A percentile compares a stretch with the other conserved stretches of the same genome.
Conservation (phyloP, 2,888 invertebrate genomes). For the Enchytraeus crypticus region DNA sequence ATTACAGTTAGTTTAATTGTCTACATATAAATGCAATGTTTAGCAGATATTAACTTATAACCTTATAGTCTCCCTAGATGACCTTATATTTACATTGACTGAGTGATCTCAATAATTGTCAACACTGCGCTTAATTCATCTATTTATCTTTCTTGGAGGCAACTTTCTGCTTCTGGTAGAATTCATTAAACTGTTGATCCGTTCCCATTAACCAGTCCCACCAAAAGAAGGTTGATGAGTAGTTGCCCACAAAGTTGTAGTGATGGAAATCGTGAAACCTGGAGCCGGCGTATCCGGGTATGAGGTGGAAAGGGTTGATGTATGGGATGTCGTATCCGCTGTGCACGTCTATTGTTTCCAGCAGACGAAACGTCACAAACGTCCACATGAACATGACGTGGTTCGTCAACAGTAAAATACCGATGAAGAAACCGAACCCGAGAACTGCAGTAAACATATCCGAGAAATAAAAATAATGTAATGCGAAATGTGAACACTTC, state of each 20-base stretch:
- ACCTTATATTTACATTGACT: too few species aligned
- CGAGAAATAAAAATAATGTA: neutral
- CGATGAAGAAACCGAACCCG: slow-evolving; percentile 39
- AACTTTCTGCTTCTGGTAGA: slow-evolving; percentile 1
- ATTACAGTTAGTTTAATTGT: too few species aligned
- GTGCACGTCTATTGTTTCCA: slow-evolving; percentile 43
- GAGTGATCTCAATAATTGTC: too few species aligned
- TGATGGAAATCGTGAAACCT: slow-evolving; percentile 43
- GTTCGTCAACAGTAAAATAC: slow-evolving; percentile 34
- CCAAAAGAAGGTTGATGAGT: slow-evolving; percentile 39
- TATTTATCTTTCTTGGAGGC: too few species aligned
- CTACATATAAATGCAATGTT: too few species aligned
- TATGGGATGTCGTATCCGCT: slow-evolving; percentile 40
- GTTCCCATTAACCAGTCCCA: slow-evolving; percentile 41
- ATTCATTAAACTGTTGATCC: slow-evolving; percentile 36
- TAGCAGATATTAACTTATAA: too few species aligned
- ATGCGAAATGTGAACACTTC: too few species aligned
- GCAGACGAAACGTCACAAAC: slow-evolving; percentile 35
- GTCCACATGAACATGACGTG: slow-evolving; percentile 38
- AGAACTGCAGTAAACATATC: slow-evolving; percentile 33
- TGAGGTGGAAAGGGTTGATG: slow-evolving; percentile 36
- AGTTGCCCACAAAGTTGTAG: slow-evolving; percentile 41
- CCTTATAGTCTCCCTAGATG: too few species aligned
- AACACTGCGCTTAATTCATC: too few species aligned
- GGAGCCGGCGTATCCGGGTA: slow-evolving; percentile 41